Evolutionary conservation across 2,113 vertebrate genomes (phyloP).

Genomic region (Stigmatopora nigra): DNA sequence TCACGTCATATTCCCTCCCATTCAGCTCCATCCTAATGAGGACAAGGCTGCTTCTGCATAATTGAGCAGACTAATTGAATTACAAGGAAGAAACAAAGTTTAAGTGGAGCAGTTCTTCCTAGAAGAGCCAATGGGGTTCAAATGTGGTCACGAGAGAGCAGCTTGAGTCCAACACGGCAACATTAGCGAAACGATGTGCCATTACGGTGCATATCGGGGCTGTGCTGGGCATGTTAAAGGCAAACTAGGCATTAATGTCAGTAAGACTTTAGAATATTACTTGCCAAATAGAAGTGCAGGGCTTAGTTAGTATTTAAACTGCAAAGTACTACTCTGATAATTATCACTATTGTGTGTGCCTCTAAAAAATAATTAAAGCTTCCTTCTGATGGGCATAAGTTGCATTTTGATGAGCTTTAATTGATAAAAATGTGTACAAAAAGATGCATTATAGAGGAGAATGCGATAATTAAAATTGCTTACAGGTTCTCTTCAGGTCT

Average conservation of each 20-base stretch:
- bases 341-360: neutral
- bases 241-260: slow-evolving; percentile 15
- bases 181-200: neutral
- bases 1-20: neutral
- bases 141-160: slow-evolving; percentile 33
- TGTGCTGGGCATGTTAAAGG: slow-evolving; percentile 7
- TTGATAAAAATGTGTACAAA: neutral
- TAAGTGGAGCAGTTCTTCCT: slow-evolving; percentile 60
- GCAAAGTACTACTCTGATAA: neutral
- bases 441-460: too few species aligned
- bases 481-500: neutral
- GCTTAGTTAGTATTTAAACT: neutral
- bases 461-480: neutral
- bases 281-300: neutral
- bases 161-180: slow-evolving; percentile 1
- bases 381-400: neutral
- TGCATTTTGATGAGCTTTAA: neutral
- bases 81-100: slow-evolving; percentile 64
- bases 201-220: slow-evolving; percentile 9
- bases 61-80: slow-evolving; percentile 66
- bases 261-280: neutral
- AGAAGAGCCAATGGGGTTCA: slow-evolving; percentile 47
- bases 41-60: slow-evolving; percentile 58
- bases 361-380: neutral
- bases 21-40: slow-evolving; percentile 45